phyloP scores from a whole-genome alignment of 2,888 invertebrate genomes.

The Coenonympha glycerion region DNA sequence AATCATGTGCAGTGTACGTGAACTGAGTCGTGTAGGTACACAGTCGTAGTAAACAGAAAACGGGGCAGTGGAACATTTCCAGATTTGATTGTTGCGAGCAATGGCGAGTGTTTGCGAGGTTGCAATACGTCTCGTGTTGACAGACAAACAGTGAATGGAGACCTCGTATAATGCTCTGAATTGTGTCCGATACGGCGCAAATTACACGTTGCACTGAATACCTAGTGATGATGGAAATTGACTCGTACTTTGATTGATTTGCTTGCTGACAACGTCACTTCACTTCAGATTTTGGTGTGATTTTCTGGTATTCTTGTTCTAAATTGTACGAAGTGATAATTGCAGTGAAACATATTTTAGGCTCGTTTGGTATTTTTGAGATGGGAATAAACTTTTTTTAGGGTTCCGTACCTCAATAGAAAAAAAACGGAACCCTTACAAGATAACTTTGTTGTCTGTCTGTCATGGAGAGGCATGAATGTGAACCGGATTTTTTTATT shows the following conservation, averaged over 20 bases:
- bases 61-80: background rate
- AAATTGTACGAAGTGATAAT: no score
- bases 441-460: no score
- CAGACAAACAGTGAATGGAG: slow-evolving; percentile 9
- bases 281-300: no score
- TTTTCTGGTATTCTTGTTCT: no score
- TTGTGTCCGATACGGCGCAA: background rate
- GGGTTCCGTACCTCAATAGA: no score
- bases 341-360: no score
- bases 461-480: no score
- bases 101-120: slow-evolving; percentile 6
- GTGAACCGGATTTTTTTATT: no score
- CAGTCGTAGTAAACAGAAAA: slow-evolving; percentile 9
- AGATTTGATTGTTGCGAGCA: slow-evolving; percentile 14
- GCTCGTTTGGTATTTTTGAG: no score
- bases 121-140: slow-evolving; percentile 12
- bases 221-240: background rate
- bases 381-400: no score
- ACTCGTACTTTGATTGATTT: background rate
- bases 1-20: background rate
- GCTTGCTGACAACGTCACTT: background rate
- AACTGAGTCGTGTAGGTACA: background rate
- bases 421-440: no score
- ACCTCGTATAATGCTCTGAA: slow-evolving; percentile 1
- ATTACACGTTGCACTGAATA: background rate